Percentiles rank a stretch among this genome's conserved stretches.
These are phyloP conservation scores for Diadumene lineata DNA, from an alignment of 92 coral and sea anemone genomes.

Conservation along the genomic window DNA sequence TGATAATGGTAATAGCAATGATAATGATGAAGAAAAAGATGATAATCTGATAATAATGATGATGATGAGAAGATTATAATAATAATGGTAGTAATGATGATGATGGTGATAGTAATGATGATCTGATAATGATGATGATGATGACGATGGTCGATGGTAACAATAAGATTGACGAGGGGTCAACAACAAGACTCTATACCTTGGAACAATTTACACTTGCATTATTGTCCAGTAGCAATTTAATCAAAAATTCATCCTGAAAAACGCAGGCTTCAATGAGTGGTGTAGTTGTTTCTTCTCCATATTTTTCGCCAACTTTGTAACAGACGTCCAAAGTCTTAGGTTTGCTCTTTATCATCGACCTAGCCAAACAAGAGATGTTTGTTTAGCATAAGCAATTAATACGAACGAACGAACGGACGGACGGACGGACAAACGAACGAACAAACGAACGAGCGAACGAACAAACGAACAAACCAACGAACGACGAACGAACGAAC, in stretches of 20 bases:
- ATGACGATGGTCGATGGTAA: neutral
- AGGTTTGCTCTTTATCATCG: constrained; percentile 50
- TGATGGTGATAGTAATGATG: no score
- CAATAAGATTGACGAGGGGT: neutral
- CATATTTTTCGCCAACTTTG: constrained; percentile 35
- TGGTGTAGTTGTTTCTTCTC: constrained; percentile 69
- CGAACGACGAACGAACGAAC: no score
- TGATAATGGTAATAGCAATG: neutral
- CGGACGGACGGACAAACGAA: no score
- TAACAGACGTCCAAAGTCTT: constrained; percentile 76
- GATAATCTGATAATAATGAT: neutral
- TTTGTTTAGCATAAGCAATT: no score
- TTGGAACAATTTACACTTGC: constrained; percentile 72
- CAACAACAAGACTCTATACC: constrained; percentile 41
- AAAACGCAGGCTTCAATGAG: constrained; percentile 66
- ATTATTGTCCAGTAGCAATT: constrained; percentile 54
- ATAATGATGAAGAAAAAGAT: neutral
- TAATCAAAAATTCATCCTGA: constrained; percentile 44
- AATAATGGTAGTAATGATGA: neutral
- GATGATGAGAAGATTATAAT: no score
- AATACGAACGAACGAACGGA: no score
- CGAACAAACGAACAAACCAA: no score
- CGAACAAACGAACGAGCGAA: no score
- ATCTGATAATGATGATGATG: neutral
- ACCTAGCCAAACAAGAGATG: no score